Base-by-base conservation (phyloP, 2,113 vertebrate species). In the Catharus bicknelli region DNA sequence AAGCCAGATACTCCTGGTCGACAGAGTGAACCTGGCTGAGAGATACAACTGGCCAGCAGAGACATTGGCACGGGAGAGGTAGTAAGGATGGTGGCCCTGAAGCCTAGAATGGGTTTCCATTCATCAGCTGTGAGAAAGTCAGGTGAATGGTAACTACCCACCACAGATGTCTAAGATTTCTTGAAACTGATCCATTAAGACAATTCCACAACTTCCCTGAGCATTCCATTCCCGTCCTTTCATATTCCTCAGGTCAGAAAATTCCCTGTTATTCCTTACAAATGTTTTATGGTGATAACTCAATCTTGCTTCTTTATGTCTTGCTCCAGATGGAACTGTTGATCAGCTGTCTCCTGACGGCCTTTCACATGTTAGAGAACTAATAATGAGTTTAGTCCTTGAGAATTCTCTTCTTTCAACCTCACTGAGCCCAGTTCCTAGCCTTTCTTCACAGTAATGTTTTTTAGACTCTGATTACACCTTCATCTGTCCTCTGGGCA, bases 81-180 rank as follows among this genome's bases (percentile, higher is more conserved):
- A 32, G n/a, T 69, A 63, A 78, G 30, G 29, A 53, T 72, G 36
- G 34, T 79, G 58, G 10, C n/a, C 50, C 43, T 0, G 0, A 38
- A 59, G 34, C 17, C 15, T 58, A 43, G 23, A 23, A 7, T 85
- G 55, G 45, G 23, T 84, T 90, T 82, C 70, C 38, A 4, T 72
- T 85, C 66, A 38, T 38, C 34, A n/a, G 9, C 61, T 0, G 0
- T 59, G 53, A 75, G 62, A 69, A 84, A 47, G 43, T 67, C n/a
- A 67, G n/a, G 30, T 74, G 9, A 34, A 30, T 63, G n/a, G 43
- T 1, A 2, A 30, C 27, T 68, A 40, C 40, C 30, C n/a, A 63
- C 43, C 34, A 66, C 13, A 73, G 25, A 73, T 30, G 7, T 34
- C 57, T 77, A 58, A 50, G 19, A 62, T 83, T 61, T 83, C 59